phyloP scores from a whole-genome alignment of 1,140 invertebrate species.

The Megalopta genalis region DNA sequence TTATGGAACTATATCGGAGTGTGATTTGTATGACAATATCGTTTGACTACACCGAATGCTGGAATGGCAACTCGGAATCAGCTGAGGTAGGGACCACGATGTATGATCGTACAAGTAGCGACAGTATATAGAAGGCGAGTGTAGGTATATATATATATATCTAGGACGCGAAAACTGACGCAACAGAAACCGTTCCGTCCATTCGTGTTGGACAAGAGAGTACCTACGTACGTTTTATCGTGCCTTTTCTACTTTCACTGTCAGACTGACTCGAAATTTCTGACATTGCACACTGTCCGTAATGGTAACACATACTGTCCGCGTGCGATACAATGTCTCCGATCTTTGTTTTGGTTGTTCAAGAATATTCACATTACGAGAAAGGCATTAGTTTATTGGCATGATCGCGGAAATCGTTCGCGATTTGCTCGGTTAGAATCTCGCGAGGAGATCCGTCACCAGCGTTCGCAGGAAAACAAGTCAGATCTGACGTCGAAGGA shows the following conservation, averaged over 20 bases:
- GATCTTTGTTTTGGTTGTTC: too few species aligned
- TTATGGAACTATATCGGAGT: conserved; percentile 14
- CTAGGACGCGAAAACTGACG: neutral
- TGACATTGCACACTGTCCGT: neutral
- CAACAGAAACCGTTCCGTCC: neutral
- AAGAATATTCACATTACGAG: too few species aligned
- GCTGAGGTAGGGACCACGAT: too few species aligned
- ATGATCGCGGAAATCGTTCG: neutral
- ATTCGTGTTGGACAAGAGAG: neutral
- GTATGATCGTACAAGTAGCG: neutral
- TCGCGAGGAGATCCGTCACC: neutral
- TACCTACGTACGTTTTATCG: neutral
- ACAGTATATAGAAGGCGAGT: too few species aligned
- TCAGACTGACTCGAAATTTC: conserved; percentile 2
- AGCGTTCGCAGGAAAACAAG: too few species aligned
- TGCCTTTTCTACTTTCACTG: too few species aligned
- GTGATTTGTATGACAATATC: conserved; percentile 7
- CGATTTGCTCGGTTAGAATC: neutral
- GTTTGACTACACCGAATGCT: neutral
- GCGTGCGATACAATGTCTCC: too few species aligned
- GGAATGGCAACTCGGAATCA: neutral
- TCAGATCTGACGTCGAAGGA: too few species aligned
- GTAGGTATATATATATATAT: too few species aligned
- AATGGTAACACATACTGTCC: too few species aligned
- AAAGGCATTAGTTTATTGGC: too few species aligned